These are phyloP conservation scores for Danio choprae DNA, from an alignment of 2,797 vertebrate species.

Conservation along the genomic window DNA sequence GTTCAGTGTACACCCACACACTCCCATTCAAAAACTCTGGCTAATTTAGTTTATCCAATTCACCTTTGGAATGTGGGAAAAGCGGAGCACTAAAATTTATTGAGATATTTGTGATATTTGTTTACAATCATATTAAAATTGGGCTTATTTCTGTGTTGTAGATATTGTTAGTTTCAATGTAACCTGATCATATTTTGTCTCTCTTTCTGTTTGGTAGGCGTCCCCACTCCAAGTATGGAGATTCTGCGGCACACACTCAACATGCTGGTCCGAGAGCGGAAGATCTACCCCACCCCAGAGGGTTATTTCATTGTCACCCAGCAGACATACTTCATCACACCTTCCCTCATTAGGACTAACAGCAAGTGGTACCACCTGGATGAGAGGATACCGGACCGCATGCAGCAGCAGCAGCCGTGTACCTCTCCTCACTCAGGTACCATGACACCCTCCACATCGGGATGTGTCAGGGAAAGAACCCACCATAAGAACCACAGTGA, in stretches of 20 bases:
- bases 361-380: slow-evolving; percentile 99
- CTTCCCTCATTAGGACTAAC: slow-evolving; percentile 96
- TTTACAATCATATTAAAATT: slow-evolving; percentile 2
- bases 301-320: slow-evolving; percentile 99
- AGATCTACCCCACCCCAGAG: slow-evolving; percentile 95
- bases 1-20: no score
- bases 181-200: slow-evolving; percentile 17
- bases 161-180: background rate
- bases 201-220: slow-evolving; percentile 76
- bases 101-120: background rate
- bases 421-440: slow-evolving; percentile 94
- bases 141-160: background rate
- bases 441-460: slow-evolving; percentile 93
- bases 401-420: slow-evolving; percentile 83
- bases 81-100: no score
- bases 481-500: slow-evolving; percentile 91
- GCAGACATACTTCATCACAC: slow-evolving; percentile 98
- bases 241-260: slow-evolving; percentile 95
- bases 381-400: slow-evolving; percentile 90
- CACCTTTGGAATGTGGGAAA: no score
- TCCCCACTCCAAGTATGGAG: slow-evolving; percentile 96
- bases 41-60: no score
- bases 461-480: slow-evolving; percentile 89
- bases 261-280: slow-evolving; percentile 95
- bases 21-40: no score